These are phyloP conservation scores for Hirundo rustica DNA, from an alignment of 2,797 vertebrate species.

Conservation along the genomic window DNA sequence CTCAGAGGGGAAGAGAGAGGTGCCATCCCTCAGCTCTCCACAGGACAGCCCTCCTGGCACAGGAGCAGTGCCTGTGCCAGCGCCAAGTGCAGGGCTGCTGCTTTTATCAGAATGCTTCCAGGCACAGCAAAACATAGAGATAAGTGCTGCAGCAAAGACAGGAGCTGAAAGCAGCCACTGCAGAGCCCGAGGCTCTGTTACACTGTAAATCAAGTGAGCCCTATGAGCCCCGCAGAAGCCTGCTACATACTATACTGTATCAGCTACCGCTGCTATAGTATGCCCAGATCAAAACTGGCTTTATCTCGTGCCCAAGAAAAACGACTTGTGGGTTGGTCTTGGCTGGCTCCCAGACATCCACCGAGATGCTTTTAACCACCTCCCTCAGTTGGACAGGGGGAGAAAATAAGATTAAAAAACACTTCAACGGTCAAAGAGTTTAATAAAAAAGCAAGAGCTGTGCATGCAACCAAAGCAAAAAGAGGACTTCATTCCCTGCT, in stretches of 20 bases:
- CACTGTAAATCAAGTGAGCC: not conserved
- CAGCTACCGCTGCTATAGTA: not conserved
- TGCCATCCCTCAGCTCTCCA: not conserved
- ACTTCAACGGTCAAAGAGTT: not conserved
- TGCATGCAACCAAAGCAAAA: not conserved
- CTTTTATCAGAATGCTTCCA: conserved; percentile 39
- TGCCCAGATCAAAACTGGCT: not conserved
- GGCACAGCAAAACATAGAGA: not conserved
- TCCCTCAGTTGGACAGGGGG: not conserved
- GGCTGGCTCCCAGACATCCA: not conserved
- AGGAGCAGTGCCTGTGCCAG: rapidly evolving
- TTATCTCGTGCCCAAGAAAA: not conserved
- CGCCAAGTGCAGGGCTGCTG: rapidly evolving
- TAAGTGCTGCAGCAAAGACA: not conserved
- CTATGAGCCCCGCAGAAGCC: rapidly evolving
- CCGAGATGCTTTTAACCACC: not conserved
- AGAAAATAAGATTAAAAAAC: not conserved
- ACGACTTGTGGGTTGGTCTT: not conserved
- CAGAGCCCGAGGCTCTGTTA: not conserved
- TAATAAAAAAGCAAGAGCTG: not conserved
- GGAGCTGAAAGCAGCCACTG: not conserved
- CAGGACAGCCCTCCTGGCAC: not conserved
- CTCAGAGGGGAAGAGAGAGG: not conserved
- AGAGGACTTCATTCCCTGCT: not conserved
- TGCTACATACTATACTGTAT: not conserved